phyloP scores from a whole-genome alignment of 1,140 invertebrate species.

The Amyelois transitella region DNA sequence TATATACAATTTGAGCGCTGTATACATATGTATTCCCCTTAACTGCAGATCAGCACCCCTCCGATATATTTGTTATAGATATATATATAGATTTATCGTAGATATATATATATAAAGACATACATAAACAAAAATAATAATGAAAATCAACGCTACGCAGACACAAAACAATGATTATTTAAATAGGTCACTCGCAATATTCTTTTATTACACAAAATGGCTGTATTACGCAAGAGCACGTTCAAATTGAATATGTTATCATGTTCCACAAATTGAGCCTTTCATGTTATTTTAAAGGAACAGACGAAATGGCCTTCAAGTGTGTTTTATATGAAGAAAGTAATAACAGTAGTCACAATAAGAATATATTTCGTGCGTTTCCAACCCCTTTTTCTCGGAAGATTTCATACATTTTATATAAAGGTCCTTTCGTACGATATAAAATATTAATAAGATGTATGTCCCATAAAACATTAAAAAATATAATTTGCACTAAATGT shows the following conservation, averaged over 20 bases:
- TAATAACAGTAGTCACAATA: constrained; percentile 39
- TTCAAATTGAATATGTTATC: constrained; percentile 29
- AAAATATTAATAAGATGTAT: no score
- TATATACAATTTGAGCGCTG: no score
- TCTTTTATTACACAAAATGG: constrained; percentile 37
- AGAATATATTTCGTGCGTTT: constrained; percentile 25
- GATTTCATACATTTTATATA: constrained; percentile 17
- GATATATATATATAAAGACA: no score
- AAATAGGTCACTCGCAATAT: not conserved
- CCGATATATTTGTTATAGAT: no score
- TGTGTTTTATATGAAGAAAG: constrained; percentile 17
- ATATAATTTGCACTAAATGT: no score
- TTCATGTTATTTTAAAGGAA: constrained; percentile 43
- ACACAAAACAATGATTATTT: not conserved
- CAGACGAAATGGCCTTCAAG: constrained; percentile 12
- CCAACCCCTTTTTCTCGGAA: not conserved
- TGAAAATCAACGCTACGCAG: no score
- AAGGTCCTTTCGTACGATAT: constrained; percentile 17
- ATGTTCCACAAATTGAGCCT: constrained; percentile 41
- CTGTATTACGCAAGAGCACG: constrained; percentile 56
- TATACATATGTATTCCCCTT: no score
- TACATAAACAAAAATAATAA: not conserved
- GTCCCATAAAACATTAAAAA: no score
- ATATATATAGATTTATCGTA: no score
- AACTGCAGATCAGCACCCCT: no score